Evolutionary conservation across 2,888 invertebrate genomes (phyloP), one percentile per base, ranked within the genome.

Genomic region (Pyralis farinalis): DNA sequence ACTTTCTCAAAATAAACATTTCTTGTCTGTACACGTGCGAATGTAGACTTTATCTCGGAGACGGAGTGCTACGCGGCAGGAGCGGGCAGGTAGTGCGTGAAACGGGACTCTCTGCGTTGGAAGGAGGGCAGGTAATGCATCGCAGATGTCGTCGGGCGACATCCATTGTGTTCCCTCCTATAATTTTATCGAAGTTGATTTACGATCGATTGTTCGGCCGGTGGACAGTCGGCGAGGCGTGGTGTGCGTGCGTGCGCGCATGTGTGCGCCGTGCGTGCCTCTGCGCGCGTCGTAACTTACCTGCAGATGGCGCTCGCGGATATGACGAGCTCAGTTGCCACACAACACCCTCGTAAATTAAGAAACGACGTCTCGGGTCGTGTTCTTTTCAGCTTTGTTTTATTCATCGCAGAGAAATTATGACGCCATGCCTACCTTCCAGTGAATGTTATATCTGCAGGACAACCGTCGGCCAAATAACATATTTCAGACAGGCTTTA

Each of bases 151-250:
- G 63, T 61, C 58, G 60, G 65, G 63, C 73, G 71, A 71, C 67
- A 79, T 77, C 79, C 84, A 87, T 88, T 88, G 86, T 81, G 82
- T 84, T 84, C 79, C 86, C 86, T 86, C 83, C 86, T 88, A 88
- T 87, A 88, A 88, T 87, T 88, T 87, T 88, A 88, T 88, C 87
- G 87, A 83, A 85, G 82, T 73, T 84, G 87, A 87, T 88, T 88
- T 88, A 88, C 83, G 88, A 87, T 87, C 88, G 86, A 88, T 88
- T 88, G 88, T 88, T 88, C 82, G 79, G 65, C 68, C 78, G 73
- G 77, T 71, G 85, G 87, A 86, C 85, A 87, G 84, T 77, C 63
- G 64, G 71, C 59, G 70, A 56, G 69, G 62, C 64, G 66, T 62
- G 55, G 80, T 77, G 81, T 74, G 76, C 42, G 83, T 78, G 82